Percentiles rank a stretch among this genome's conserved stretches.
phyloP scores from a whole-genome alignment of 2,888 invertebrate genomes.

The Pristionchus fissidentatus region DNA sequence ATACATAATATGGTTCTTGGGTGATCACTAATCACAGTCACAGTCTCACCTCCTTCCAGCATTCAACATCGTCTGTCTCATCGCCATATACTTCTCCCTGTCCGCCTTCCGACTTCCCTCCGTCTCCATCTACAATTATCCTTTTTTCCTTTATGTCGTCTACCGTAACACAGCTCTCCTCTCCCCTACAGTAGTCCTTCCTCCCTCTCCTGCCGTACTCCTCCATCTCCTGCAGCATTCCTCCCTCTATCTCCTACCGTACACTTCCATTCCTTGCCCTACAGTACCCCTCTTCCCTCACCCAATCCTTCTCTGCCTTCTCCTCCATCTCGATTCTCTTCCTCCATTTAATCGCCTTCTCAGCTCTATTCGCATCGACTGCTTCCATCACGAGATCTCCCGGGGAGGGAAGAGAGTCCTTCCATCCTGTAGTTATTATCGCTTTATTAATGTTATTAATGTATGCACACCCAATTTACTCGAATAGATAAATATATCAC shows the following conservation, averaged over 20 bases:
- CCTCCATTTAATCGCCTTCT: conserved; percentile 83
- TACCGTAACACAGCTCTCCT: background rate
- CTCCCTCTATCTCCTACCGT: conserved; percentile 67
- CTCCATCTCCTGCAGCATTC: conserved; percentile 81
- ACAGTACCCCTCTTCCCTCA: conserved; percentile 32
- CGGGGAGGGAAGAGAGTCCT: conserved; percentile 85
- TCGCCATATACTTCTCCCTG: conserved; percentile 69
- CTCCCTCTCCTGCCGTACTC: conserved; percentile 75
- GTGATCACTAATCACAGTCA: background rate
- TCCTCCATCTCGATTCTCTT: conserved; percentile 80
- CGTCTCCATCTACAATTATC: conserved; percentile 20
- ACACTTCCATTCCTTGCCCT: no score
- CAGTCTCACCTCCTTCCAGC: conserved; percentile 19
- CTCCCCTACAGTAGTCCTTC: no score
- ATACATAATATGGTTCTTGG: no score
- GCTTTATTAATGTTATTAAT: background rate
- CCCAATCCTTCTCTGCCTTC: conserved; percentile 79
- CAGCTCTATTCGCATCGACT: conserved; percentile 80
- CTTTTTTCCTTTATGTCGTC: background rate
- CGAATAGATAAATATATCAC: no score
- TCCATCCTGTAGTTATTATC: conserved; percentile 84
- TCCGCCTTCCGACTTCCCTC: conserved; percentile 64
- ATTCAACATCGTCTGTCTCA: conserved; percentile 62
- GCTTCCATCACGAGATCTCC: conserved; percentile 85
- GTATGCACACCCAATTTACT: background rate